Base-by-base conservation (phyloP, 1,140 invertebrate genomes). In the Trialeurodes vaporariorum region DNA sequence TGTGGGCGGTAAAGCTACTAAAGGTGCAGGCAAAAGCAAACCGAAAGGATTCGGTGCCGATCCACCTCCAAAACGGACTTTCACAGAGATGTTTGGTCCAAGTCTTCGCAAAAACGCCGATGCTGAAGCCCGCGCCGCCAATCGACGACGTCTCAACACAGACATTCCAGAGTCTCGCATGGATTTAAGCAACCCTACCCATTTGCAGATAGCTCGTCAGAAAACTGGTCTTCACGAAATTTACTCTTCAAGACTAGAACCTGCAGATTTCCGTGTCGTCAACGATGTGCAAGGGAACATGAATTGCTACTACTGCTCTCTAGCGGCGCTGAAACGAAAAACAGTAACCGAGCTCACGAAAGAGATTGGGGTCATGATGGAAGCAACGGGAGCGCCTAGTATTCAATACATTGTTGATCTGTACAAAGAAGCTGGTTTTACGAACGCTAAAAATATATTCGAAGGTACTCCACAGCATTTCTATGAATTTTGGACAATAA, bases 291-390 rank as follows among this genome's bases (percentile, higher is more conserved):
- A 65, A 12, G 64, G 64, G 2, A 65, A 21, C 22, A 65, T 49
- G 21, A 65, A 65, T 23, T 65, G 64, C 64, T 65, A 65, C 26
- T 65, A 49, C 34, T 65, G 64, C 25, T 49, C 64, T 21, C 27
- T 49, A 40, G 64, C 64, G n/a, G 64, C 64, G 21, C 17, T 65
- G 64, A 65, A 49, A 22, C 27, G 58, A 12, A 65, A 49, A 49
- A 49, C 64, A 22, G 64, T 49, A 2, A 65, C 27, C 2, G 64
- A 65, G 25, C n/a, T 65, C 2, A 5, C 49, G 27, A 34, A 58
- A 24, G 58, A 22, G 64, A 49, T n/a, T 22, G 22, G 49, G 13
- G 58, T 65, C 2, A 22, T 21, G 27, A n/a, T 13, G 13, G 64
- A 34, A 21, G 64, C 58, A 2, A 49, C 17, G n/a, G n/a, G 58